Evolutionary conservation across 2,888 invertebrate genomes (phyloP).

Genomic region (Hanleya hanleyi): DNA sequence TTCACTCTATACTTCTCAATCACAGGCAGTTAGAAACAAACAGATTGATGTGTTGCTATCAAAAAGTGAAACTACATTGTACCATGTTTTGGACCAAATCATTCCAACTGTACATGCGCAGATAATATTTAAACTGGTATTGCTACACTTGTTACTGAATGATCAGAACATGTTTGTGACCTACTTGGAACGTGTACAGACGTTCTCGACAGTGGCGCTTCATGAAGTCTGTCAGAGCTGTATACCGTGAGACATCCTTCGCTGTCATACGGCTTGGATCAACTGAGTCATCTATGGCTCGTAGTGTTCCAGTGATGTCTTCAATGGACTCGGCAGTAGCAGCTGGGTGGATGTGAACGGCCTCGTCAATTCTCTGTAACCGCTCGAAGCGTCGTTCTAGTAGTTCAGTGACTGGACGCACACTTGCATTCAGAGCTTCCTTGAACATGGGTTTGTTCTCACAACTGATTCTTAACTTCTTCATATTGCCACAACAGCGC

Average conservation of each 20-base stretch:
- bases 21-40: too few species aligned
- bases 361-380: slow-evolving; percentile 4
- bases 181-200: too few species aligned
- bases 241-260: background rate
- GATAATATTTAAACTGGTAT: too few species aligned
- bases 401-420: background rate
- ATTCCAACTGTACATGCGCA: too few species aligned
- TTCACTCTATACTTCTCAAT: too few species aligned
- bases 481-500: background rate
- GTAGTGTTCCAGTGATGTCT: background rate
- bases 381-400: slow-evolving; percentile 11
- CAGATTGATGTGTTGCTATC: too few species aligned
- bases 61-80: too few species aligned
- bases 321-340: background rate
- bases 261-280: background rate
- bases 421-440: background rate
- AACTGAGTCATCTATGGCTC: background rate
- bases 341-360: background rate
- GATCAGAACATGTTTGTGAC: too few species aligned
- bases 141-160: too few species aligned
- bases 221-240: slow-evolving; percentile 7
- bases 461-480: background rate
- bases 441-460: background rate
- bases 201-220: too few species aligned
- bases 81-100: too few species aligned